These are phyloP conservation scores for Acleris laterana DNA, from an alignment of 2,888 invertebrate genomes.

Conservation along the genomic window DNA sequence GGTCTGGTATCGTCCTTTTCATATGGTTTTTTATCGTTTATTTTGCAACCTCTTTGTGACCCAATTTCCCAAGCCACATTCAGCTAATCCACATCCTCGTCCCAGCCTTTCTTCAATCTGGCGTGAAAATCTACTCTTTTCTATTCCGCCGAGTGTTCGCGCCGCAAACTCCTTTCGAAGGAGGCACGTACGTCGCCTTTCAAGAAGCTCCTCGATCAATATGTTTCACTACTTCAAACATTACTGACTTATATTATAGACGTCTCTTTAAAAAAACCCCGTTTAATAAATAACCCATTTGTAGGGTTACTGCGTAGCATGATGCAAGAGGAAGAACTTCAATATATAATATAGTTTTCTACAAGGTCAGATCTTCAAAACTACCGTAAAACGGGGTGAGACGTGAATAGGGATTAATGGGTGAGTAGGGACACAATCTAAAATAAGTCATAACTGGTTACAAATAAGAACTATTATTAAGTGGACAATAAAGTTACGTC, in stretches of 20 bases:
- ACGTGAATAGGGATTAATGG: too few species aligned
- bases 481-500: too few species aligned
- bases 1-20: too few species aligned
- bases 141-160: conserved; percentile 24
- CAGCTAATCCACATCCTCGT: conserved; percentile 9
- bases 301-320: neutral
- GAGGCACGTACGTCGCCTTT: conserved; percentile 18
- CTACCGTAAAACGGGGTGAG: too few species aligned
- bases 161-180: conserved; percentile 17
- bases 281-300: neutral
- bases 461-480: too few species aligned
- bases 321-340: too few species aligned
- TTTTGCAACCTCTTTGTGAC: neutral
- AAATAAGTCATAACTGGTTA: too few species aligned
- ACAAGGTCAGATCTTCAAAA: too few species aligned
- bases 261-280: too few species aligned
- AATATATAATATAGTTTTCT: too few species aligned
- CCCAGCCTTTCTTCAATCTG: conserved; percentile 34
- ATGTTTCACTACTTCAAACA: neutral
- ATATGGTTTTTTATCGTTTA: too few species aligned
- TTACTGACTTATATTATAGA: neutral
- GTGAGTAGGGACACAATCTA: too few species aligned
- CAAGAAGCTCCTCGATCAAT: conserved; percentile 5
- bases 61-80: conserved; percentile 20
- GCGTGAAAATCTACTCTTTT: conserved; percentile 36